These are phyloP conservation scores for Tenualosa ilisha DNA, from an alignment of 2,797 vertebrate species.

Conservation along the genomic window DNA sequence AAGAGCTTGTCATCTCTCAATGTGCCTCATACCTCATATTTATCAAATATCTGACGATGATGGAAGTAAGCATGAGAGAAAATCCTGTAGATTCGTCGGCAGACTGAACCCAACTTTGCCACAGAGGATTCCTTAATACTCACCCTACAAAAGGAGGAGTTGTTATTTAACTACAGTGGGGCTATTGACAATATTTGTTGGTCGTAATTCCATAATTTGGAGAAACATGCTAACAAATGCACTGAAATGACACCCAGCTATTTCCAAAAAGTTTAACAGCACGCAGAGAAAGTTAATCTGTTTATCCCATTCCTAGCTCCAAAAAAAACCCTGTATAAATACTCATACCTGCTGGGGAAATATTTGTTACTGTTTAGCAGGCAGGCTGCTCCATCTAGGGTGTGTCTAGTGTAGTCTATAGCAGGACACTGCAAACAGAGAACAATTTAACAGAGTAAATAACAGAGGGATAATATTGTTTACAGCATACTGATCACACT, in stretches of 20 bases:
- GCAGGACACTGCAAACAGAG: slow-evolving; percentile 86
- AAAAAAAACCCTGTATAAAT: neutral
- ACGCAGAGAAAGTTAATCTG: neutral
- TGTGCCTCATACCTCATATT: slow-evolving; percentile 85
- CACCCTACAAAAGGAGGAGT: slow-evolving; percentile 76
- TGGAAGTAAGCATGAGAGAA: slow-evolving; percentile 99
- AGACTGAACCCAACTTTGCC: slow-evolving; percentile 98
- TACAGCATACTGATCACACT: neutral
- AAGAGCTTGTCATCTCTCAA: neutral
- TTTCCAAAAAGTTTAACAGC: neutral
- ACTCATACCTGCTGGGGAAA: slow-evolving; percentile 94
- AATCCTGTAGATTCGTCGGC: slow-evolving; percentile 98
- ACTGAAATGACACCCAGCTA: neutral
- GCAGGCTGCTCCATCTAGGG: slow-evolving; percentile 97
- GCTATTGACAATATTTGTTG: no score
- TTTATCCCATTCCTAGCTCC: neutral
- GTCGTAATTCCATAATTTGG: no score
- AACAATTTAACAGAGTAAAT: slow-evolving; percentile 13
- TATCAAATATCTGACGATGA: slow-evolving; percentile 98
- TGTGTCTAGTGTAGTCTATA: slow-evolving; percentile 98
- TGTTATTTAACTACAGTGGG: neutral
- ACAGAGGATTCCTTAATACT: slow-evolving; percentile 99
- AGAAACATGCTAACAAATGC: neutral
- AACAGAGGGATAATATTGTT: neutral
- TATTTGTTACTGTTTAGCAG: slow-evolving; percentile 99